phyloP scores from a whole-genome alignment of 2,113 vertebrate species.

The Trinectes maculatus region DNA sequence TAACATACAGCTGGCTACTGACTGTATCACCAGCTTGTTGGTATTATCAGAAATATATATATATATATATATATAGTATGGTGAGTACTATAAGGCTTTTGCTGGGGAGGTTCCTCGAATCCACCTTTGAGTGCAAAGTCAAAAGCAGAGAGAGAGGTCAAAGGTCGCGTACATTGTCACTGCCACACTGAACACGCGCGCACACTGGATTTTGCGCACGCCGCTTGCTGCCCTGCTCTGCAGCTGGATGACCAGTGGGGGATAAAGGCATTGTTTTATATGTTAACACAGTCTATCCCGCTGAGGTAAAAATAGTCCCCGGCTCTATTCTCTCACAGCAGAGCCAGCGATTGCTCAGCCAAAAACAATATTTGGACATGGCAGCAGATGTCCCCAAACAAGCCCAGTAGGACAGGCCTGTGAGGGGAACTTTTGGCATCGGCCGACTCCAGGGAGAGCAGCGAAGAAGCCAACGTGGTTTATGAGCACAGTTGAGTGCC shows the following conservation, averaged over 20 bases:
- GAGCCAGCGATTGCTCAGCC: conserved; percentile 65
- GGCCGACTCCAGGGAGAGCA: conserved; percentile 21
- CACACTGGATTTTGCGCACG: conserved; percentile 14
- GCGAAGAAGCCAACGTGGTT: conserved; percentile 51
- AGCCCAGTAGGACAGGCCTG: conserved; percentile 60
- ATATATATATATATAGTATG: too few relatives aligned
- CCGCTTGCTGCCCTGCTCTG: conserved; percentile 43
- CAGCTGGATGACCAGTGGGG: conserved; percentile 64
- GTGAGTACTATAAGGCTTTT: too few relatives aligned
- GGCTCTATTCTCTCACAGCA: conserved; percentile 63
- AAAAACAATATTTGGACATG: conserved; percentile 81
- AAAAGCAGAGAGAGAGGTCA: conserved; percentile 10
- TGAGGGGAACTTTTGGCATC: conserved; percentile 63
- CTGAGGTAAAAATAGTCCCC: conserved; percentile 76
- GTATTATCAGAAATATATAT: too few relatives aligned
- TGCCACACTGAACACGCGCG: conserved; percentile 3
- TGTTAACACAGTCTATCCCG: conserved; percentile 72
- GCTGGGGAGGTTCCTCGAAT: too few relatives aligned
- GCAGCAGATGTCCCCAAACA: conserved; percentile 79
- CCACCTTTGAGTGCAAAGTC: too few relatives aligned
- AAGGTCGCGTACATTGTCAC: conserved; percentile 24
- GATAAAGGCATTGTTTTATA: conserved; percentile 72
- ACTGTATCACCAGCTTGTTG: too few relatives aligned
- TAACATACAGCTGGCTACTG: neutral
- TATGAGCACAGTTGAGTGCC: conserved; percentile 54